Percentiles rank a stretch among this genome's conserved stretches.
Evolutionary conservation across 2,797 vertebrate species (phyloP).

Genomic region (Malacoraja senta): DNA sequence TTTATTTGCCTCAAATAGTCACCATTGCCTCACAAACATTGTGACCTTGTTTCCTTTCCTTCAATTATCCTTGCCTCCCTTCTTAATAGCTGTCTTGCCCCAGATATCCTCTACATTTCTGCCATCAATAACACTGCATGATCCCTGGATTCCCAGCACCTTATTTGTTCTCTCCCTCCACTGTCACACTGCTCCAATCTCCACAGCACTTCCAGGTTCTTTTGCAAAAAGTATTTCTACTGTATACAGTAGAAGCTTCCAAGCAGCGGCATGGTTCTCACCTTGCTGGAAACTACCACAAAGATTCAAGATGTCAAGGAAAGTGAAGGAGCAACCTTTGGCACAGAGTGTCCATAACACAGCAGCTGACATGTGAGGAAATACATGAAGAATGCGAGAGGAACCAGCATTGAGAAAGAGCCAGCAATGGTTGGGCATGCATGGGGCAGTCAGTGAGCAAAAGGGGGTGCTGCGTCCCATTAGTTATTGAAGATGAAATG

Average conservation of each 20-base stretch:
- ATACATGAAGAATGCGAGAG: not conserved
- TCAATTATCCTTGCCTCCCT: not conserved
- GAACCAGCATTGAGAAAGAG: not conserved
- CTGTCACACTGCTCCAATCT: not conserved
- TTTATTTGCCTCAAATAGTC: too few relatives aligned
- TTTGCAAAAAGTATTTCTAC: not conserved
- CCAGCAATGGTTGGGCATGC: not conserved
- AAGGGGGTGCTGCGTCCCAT: not conserved
- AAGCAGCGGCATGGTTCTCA: not conserved
- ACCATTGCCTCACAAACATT: not conserved
- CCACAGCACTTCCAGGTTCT: not conserved
- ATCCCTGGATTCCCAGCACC: not conserved
- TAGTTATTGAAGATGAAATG: not conserved
- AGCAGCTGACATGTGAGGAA: not conserved
- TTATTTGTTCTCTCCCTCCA: not conserved
- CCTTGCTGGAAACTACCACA: not conserved
- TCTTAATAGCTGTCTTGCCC: not conserved
- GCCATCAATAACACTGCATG: not conserved
- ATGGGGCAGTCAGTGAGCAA: not conserved
- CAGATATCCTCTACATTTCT: not conserved
- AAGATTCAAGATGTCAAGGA: not conserved
- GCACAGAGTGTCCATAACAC: not conserved
- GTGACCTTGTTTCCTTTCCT: not conserved
- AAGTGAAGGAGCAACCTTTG: not conserved
- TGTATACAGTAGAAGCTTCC: not conserved